Percentiles rank a stretch among this genome's conserved stretches.
Conservation (phyloP, 1,140 invertebrate species). For the Heliothis subflexa region DNA sequence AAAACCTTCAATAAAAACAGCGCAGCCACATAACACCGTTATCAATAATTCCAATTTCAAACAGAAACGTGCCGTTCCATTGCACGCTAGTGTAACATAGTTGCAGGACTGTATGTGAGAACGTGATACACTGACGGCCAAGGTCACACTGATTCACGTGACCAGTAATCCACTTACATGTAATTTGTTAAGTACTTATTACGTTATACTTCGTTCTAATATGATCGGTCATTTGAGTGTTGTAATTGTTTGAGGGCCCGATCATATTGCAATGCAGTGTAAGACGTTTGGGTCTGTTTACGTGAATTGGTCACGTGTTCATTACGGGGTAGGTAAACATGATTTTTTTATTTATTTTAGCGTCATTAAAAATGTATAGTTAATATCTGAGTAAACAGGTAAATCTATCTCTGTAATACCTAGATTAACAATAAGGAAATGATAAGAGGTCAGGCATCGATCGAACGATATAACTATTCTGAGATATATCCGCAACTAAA, state of each 20-base stretch:
- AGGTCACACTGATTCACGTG: constrained; percentile 38
- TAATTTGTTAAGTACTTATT: constrained; percentile 19
- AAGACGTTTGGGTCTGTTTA: neutral
- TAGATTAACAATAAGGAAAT: too few species aligned
- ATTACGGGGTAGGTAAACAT: too few species aligned
- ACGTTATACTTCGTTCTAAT: neutral
- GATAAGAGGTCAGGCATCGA: too few species aligned
- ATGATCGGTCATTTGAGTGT: neutral
- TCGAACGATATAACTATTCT: too few species aligned
- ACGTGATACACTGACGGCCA: constrained; percentile 43
- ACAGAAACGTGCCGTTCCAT: constrained; percentile 21
- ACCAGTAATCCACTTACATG: constrained; percentile 28
- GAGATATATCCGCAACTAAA: too few species aligned
- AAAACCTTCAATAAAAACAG: constrained; percentile 8
- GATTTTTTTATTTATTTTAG: too few species aligned
- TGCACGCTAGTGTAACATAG: constrained; percentile 39
- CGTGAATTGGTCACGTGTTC: neutral
- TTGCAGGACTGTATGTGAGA: constrained; percentile 29
- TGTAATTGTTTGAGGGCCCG: neutral
- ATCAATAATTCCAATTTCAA: constrained; percentile 20
- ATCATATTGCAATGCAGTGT: neutral
- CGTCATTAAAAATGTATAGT: too few species aligned
- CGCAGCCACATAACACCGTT: neutral
- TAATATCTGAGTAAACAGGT: too few species aligned
- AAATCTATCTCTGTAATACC: too few species aligned